These are phyloP conservation scores for Amazona guildingii DNA, from an alignment of 2,113 vertebrate genomes.

Conservation along the genomic window DNA sequence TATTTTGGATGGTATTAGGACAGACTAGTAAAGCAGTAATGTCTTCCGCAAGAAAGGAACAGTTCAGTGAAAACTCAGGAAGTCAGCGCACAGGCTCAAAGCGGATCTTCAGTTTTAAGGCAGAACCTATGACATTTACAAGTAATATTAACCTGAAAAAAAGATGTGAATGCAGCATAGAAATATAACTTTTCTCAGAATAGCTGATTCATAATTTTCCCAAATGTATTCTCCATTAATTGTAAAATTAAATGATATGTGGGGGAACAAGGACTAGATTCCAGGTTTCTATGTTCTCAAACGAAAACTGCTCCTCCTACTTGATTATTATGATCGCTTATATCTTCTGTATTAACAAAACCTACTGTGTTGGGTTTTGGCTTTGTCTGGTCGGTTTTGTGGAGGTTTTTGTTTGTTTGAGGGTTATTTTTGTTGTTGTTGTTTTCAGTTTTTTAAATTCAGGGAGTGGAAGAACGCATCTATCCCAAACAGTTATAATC, in stretches of 20 bases:
- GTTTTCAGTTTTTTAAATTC: neutral
- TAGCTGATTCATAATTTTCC: neutral
- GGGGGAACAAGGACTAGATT: neutral
- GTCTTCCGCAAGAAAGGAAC: neutral
- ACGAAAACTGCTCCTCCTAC: neutral
- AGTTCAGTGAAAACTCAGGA: neutral
- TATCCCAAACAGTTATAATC: neutral
- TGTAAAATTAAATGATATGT: neutral
- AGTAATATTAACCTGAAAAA: neutral
- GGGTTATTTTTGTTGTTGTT: neutral
- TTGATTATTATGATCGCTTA: neutral
- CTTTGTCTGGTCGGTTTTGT: neutral
- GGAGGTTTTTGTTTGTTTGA: neutral
- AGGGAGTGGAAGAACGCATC: neutral
- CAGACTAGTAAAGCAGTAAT: neutral
- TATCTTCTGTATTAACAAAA: neutral
- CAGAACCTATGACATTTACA: neutral
- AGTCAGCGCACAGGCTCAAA: neutral
- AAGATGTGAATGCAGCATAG: rapidly evolving
- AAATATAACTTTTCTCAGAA: neutral
- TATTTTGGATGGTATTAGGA: neutral
- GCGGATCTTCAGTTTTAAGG: neutral
- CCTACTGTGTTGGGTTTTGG: neutral
- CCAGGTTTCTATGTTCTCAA: neutral
- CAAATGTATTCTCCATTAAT: neutral